These are phyloP conservation scores for Apoderus coryli DNA, from an alignment of 2,888 invertebrate species.

Conservation along the genomic window DNA sequence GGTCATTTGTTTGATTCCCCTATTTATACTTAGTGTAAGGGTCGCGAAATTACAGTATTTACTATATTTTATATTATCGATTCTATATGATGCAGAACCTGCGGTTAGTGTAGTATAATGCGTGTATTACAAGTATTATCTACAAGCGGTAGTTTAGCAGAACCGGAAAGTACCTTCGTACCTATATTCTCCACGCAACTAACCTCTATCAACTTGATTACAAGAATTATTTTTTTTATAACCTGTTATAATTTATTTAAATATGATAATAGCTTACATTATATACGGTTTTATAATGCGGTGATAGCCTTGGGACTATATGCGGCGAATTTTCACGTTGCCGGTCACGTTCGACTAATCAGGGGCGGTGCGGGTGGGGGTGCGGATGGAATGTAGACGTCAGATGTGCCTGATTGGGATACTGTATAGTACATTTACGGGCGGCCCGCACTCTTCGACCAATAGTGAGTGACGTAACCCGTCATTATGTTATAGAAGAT, in stretches of 20 bases:
- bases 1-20: no score
- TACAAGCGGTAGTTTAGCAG: slow-evolving; percentile 11
- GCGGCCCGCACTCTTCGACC: slow-evolving; percentile 25
- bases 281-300: slow-evolving; percentile 24
- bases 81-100: no score
- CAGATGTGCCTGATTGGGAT: slow-evolving; percentile 28
- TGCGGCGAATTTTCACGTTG: slow-evolving; percentile 26
- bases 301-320: slow-evolving; percentile 26
- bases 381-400: slow-evolving; percentile 27
- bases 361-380: slow-evolving; percentile 15
- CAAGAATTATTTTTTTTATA: slow-evolving; percentile 23
- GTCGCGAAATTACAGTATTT: no score
- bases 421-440: slow-evolving; percentile 27
- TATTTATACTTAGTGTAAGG: no score
- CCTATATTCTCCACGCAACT: slow-evolving; percentile 15
- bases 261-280: slow-evolving; percentile 31
- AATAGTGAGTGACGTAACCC: slow-evolving; percentile 35
- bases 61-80: no score
- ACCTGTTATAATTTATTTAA: slow-evolving; percentile 34
- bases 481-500: slow-evolving; percentile 34
- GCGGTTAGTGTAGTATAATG: slow-evolving; percentile 11
- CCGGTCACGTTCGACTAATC: slow-evolving; percentile 25
- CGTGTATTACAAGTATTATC: slow-evolving; percentile 13
- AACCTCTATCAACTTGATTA: slow-evolving; percentile 14
- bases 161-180: no score